These are phyloP conservation scores for Calyptommatus sinebrachiatus DNA, from an alignment of 2,113 vertebrate species.

Conservation along the genomic window DNA sequence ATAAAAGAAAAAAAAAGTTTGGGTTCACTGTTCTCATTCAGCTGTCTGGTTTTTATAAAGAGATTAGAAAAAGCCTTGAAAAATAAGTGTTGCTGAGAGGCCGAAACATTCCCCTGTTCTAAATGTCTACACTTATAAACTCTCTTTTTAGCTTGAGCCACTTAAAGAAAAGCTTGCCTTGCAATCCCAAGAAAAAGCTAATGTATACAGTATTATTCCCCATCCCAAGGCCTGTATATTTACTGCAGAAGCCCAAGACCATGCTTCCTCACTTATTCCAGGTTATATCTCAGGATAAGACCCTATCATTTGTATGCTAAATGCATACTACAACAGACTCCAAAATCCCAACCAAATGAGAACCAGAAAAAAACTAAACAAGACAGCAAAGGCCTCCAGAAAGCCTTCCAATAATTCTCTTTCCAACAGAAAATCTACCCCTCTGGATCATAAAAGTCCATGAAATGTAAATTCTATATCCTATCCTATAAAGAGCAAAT, in stretches of 20 bases:
- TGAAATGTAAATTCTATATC: no score
- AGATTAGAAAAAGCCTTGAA: slow-evolving; percentile 37
- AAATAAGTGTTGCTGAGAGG: neutral
- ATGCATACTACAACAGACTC: no score
- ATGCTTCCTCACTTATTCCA: no score
- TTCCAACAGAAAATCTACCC: no score
- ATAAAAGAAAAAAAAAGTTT: slow-evolving; percentile 28
- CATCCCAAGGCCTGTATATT: neutral
- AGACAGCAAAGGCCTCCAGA: no score
- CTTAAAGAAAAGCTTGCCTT: neutral
- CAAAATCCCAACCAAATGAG: no score
- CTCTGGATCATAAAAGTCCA: no score
- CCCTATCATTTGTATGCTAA: no score
- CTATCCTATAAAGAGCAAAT: no score
- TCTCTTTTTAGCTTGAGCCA: neutral
- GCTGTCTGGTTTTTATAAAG: slow-evolving; percentile 45
- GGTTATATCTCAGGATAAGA: no score
- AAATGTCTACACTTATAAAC: neutral
- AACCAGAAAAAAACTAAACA: no score
- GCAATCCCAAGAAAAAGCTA: neutral
- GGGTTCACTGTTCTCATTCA: slow-evolving; percentile 47
- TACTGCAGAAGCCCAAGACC: neutral
- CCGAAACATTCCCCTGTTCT: neutral
- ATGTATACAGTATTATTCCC: neutral
- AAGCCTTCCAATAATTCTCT: no score